A percentile compares a stretch with the other conserved stretches of the same genome.
Evolutionary conservation across 2,113 vertebrate genomes (phyloP).

Genomic region (Carassius gibelio): DNA sequence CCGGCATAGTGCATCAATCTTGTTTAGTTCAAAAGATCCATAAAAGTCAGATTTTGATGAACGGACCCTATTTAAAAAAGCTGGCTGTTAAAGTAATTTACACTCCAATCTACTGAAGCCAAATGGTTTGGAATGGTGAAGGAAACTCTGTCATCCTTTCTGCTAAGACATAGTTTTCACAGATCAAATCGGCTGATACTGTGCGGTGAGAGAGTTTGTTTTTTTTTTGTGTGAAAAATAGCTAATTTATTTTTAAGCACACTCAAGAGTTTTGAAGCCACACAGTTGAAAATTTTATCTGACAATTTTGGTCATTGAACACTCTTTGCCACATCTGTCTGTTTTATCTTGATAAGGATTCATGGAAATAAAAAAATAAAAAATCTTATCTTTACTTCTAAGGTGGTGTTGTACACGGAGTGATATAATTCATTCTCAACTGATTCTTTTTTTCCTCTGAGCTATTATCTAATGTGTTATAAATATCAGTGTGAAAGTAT

Average conservation of each 20-base stretch:
- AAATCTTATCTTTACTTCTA: constrained; percentile 7
- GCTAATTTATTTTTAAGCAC: neutral
- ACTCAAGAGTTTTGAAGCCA: neutral
- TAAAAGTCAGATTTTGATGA: neutral
- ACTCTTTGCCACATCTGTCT: constrained; percentile 39
- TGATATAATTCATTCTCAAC: constrained; percentile 55
- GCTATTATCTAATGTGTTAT: constrained; percentile 64
- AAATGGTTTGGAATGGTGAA: neutral
- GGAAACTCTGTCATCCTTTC: neutral
- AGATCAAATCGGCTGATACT: neutral
- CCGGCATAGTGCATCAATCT: neutral
- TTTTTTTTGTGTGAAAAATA: constrained; percentile 27
- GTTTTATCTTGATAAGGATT: constrained; percentile 38
- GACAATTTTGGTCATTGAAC: constrained; percentile 9
- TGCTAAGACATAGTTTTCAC: neutral
- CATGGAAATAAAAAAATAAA: constrained; percentile 36
- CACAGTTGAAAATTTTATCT: constrained; percentile 26
- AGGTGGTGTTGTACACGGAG: neutral
- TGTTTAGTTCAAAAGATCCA: neutral
- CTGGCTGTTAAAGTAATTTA: neutral
- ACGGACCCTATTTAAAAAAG: neutral
- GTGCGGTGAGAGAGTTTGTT: neutral
- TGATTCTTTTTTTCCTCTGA: constrained; percentile 59
- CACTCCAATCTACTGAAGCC: constrained; percentile 12
- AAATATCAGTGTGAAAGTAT: no score